Evolutionary conservation across 1,140 invertebrate species (phyloP), one percentile per base, ranked within the genome.

Genomic region (Myzus persicae): DNA sequence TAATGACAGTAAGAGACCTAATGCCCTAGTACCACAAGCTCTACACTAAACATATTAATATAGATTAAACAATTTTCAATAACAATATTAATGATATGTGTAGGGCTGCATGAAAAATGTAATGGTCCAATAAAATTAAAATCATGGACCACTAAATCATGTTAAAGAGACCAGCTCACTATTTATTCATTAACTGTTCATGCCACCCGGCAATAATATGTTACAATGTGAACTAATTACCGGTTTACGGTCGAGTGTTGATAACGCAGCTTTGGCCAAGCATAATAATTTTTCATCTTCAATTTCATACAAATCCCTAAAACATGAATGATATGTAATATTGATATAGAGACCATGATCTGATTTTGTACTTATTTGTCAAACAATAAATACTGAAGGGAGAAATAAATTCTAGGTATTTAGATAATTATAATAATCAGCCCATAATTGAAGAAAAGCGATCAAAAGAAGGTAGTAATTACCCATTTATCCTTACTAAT

Each of bases 11-110:
- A 93, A 54, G 22, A 93, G 81, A 54, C 91, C 91, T 40, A 93
- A 93, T 31, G 91, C 91, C 38, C 91, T 93, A 9, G 46, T n/a
- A 40, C 91, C 91, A 93, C 81, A 93, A 51, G 91, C 91, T 85
- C 81, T 85, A 54, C 91, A 93, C 91, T 93, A 84, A 48, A 84
- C n/a, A n/a, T 48, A 22, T 40, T 54, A 54, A 26, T 42, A 54
- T 85, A 42, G 40, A 42, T 14, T n/a, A 90, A 9, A 38, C 24
- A 31, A 46, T n/a, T 87, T 46, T 31, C 1, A 87, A 44, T 46
- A 54, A 54, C 22, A 40, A 89, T 5, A 51, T 40, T 0, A 54
- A 59, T 40, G 40, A 54, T 9, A 31, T 40, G 7, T 24, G 24
- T 51, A 22, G n/a, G n/a, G n/a, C n/a, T n/a, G n/a, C n/a, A n/a